Evolutionary conservation across 2,888 invertebrate species (phyloP).

Genomic region (Chrysopilus asiliformis): DNA sequence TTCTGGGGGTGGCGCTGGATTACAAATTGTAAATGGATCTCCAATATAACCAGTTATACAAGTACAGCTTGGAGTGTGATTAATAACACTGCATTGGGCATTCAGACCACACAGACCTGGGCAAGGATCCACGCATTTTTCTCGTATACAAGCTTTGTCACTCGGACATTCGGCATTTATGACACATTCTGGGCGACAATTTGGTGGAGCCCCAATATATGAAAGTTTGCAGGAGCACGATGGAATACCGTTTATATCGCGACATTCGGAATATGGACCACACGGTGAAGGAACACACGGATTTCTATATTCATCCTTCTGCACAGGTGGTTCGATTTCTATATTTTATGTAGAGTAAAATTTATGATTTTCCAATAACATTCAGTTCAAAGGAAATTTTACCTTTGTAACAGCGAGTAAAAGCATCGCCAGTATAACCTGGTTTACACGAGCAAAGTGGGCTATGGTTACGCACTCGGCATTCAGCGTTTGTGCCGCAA

Average conservation of each 20-base stretch:
- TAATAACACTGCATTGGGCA: conserved; percentile 50
- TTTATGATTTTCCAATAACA: no score
- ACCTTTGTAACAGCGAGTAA: conserved; percentile 51
- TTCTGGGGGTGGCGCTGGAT: conserved; percentile 11
- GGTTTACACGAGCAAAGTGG: conserved; percentile 60
- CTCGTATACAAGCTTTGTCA: conserved; percentile 60
- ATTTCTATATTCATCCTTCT: conserved; percentile 26
- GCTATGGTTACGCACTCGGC: conserved; percentile 62
- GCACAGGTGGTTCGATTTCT: conserved; percentile 19
- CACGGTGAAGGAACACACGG: conserved; percentile 53
- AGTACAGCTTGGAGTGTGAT: conserved; percentile 60
- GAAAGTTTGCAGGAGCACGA: conserved; percentile 50
- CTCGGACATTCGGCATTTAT: conserved; percentile 64
- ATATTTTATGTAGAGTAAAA: no score
- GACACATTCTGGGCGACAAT: conserved; percentile 54
- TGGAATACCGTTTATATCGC: conserved; percentile 43
- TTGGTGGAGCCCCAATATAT: conserved; percentile 57
- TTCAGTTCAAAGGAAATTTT: no score
- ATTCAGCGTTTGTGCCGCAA: conserved; percentile 57
- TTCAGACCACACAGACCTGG: conserved; percentile 60
- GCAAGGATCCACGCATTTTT: conserved; percentile 68
- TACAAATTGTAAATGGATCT: conserved; percentile 52
- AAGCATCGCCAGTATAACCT: conserved; percentile 61
- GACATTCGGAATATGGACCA: conserved; percentile 52
- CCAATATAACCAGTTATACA: conserved; percentile 59